These are phyloP conservation scores for Dasysyrphus albostriatus DNA, from an alignment of 2,888 invertebrate genomes.

Conservation along the genomic window DNA sequence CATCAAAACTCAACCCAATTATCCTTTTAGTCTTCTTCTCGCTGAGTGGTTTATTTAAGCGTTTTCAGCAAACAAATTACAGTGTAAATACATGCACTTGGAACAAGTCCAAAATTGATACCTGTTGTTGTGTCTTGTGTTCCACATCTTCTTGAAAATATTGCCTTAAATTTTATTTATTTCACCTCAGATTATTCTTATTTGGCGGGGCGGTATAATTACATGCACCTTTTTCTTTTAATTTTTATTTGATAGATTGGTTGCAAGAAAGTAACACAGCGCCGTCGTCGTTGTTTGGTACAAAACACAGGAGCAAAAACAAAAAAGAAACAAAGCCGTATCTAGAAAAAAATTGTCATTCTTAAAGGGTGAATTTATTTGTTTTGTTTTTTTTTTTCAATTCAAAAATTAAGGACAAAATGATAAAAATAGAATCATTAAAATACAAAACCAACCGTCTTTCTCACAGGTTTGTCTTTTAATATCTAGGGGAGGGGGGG, in stretches of 20 bases:
- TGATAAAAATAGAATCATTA: no score
- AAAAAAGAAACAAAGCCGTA: neutral
- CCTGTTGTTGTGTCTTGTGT: conserved; percentile 50
- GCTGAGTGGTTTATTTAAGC: conserved; percentile 39
- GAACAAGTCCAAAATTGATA: conserved; percentile 61
- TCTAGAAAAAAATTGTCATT: neutral
- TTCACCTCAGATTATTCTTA: conserved; percentile 61
- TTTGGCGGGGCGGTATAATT: conserved; percentile 57
- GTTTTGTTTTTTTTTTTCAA: no score
- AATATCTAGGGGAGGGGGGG: no score
- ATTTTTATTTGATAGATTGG: conserved; percentile 62
- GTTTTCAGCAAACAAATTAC: conserved; percentile 72
- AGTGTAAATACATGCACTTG: conserved; percentile 68
- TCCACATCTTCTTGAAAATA: conserved; percentile 57
- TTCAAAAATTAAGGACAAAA: no score
- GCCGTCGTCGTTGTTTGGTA: conserved; percentile 15
- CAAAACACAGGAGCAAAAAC: neutral
- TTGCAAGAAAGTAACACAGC: conserved; percentile 20
- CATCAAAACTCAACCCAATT: conserved; percentile 52
- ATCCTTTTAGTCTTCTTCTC: conserved; percentile 39
- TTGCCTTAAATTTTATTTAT: conserved; percentile 51
- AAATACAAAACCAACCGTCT: no score
- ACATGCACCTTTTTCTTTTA: conserved; percentile 43
- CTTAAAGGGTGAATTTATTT: neutral
- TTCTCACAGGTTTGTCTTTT: no score